phyloP scores from a whole-genome alignment of 2,888 invertebrate genomes.

The Lapara coniferarum region DNA sequence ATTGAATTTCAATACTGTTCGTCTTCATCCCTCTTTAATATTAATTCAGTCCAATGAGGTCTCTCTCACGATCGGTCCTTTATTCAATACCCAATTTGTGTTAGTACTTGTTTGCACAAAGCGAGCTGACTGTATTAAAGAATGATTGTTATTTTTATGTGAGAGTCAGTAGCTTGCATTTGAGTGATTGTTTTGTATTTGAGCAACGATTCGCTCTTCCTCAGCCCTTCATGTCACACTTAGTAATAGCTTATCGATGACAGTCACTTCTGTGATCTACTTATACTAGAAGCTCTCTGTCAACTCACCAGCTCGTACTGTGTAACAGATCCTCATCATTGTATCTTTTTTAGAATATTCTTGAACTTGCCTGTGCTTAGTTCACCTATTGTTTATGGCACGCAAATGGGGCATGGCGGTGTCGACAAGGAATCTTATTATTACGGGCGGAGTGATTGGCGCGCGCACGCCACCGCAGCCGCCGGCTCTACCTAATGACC shows the following conservation, averaged over 20 bases:
- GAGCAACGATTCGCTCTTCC: no score
- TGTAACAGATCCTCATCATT: slow-evolving; percentile 32
- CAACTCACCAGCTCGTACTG: no score
- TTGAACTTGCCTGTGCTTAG: slow-evolving; percentile 29
- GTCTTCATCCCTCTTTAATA: slow-evolving; percentile 47
- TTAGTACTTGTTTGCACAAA: not conserved
- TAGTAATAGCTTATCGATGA: no score
- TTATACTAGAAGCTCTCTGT: no score
- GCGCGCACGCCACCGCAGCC: slow-evolving; percentile 4
- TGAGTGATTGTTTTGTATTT: no score
- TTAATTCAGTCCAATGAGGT: slow-evolving; percentile 38
- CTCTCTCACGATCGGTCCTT: slow-evolving; percentile 42
- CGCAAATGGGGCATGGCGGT: slow-evolving; percentile 35
- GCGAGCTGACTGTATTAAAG: no score
- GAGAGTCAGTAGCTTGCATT: no score
- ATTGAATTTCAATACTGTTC: slow-evolving; percentile 47
- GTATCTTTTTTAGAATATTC: slow-evolving; percentile 27
- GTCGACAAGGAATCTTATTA: slow-evolving; percentile 31
- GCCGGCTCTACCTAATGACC: slow-evolving; percentile 29
- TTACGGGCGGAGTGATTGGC: slow-evolving; percentile 16
- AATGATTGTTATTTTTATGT: no score
- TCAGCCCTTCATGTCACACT: no score
- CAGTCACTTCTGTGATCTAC: no score
- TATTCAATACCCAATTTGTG: slow-evolving; percentile 45
- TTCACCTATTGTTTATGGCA: slow-evolving; percentile 26